A percentile compares a stretch with the other conserved stretches of the same genome.
phyloP scores from a whole-genome alignment of 92 coral and sea anemone species.

The Montipora capitata region DNA sequence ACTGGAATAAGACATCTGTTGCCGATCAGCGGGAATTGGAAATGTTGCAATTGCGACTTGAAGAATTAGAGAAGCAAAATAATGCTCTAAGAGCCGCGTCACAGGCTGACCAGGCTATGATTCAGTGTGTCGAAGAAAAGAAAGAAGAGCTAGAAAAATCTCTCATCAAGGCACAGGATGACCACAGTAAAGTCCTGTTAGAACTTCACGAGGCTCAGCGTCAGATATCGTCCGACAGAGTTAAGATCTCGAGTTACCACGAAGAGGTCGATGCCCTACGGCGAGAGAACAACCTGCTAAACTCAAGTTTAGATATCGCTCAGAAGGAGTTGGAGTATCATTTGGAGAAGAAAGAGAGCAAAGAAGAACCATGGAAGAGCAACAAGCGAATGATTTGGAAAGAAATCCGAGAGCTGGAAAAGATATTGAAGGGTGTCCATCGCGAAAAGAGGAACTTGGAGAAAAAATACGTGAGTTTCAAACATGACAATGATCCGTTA shows the following conservation, averaged over 20 bases:
- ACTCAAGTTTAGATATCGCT: conserved; percentile 84
- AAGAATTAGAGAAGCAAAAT: conserved; percentile 88
- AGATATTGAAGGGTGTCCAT: conserved; percentile 92
- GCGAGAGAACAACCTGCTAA: conserved; percentile 80
- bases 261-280: conserved; percentile 85
- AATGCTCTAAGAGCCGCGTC: conserved; percentile 85
- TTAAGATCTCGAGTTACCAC: conserved; percentile 80
- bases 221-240: conserved; percentile 85
- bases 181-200: conserved; percentile 78
- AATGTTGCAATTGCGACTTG: conserved; percentile 76
- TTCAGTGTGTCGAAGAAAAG: conserved; percentile 87
- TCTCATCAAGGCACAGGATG: conserved; percentile 78
- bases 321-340: conserved; percentile 89
- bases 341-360: conserved; percentile 68
- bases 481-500: conserved; percentile 78
- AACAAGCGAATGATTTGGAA: conserved; percentile 92
- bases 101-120: conserved; percentile 94
- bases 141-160: conserved; percentile 81
- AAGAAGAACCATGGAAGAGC: conserved; percentile 81
- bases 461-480: conserved; percentile 90
- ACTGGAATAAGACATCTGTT: conserved; percentile 32
- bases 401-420: conserved; percentile 96
- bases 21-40: conserved; percentile 74
- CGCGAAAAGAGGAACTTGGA: conserved; percentile 93
- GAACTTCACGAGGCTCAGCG: conserved; percentile 92